Base-by-base conservation (phyloP, 2,888 invertebrate species). In the Scrobipalpa atriplicella region DNA sequence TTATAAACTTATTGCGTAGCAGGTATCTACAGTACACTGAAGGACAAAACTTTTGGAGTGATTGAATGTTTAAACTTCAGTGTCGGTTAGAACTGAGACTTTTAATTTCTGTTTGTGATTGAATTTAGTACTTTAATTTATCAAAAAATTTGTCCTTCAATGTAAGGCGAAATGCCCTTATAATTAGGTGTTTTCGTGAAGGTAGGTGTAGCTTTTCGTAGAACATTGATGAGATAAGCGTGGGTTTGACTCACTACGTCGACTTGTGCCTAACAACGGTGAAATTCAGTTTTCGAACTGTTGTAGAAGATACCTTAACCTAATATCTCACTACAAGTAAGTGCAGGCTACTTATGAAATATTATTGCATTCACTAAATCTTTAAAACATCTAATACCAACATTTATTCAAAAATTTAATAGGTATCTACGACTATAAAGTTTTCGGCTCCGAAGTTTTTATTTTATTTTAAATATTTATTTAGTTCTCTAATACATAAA, bases 271-370 rank as follows among this genome's bases (percentile, higher is more conserved):
- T 41, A 11, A 61, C 10, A 61, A 36, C 11, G 61, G 39, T 41
- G 60, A 60, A 16, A 38, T 36, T 60, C 38, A 39, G 39, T 41
- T 61, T 39, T 13, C 0, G 19, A 13, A 61, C 61, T 56, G 41
- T 21, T 62, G 71, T 80, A 81, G 78, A 82, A 73, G 77, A 74
- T 21, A 1, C 13, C 72, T 74, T 75, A 79, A 76, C 67, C 68
- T 66, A 70, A 67, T 68, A 71, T 56, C 21, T 54, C 41, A 67
- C 85, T 89, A 89, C 80, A 76, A 84, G 78, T 81, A 77, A 78
- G 90, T 90, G 90, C 90, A 87, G 75, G 75, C 90, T 91, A 91
- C 90, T 89, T 89, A 90, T 80, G 75, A 87, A 86, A 84, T 89
- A 92, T 90, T 91, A 92, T 92, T 92, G 92, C 92, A 82, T 87